Conservation (phyloP, 2,888 invertebrate species). For the Galeruca laticollis region DNA sequence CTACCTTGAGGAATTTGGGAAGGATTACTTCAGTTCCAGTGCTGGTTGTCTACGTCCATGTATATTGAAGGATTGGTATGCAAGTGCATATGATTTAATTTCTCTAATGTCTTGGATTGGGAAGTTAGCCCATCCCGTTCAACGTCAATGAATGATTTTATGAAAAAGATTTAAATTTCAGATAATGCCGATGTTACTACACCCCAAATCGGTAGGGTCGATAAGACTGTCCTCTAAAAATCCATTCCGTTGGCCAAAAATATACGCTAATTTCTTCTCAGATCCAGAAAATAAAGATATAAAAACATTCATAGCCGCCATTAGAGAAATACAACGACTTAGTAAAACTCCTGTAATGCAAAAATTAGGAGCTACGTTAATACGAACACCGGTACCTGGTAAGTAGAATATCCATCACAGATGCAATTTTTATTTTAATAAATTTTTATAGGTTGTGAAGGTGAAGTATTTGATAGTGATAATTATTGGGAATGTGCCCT, state of each 20-base stretch:
- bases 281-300: constrained; percentile 70
- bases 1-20: too few relatives aligned
- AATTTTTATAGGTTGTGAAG: constrained; percentile 38
- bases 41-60: too few relatives aligned
- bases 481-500: constrained; percentile 70
- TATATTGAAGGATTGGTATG: too few relatives aligned
- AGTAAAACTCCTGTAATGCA: constrained; percentile 67
- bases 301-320: constrained; percentile 60
- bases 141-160: too few relatives aligned
- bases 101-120: too few relatives aligned
- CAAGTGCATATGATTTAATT: too few relatives aligned
- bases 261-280: constrained; percentile 85
- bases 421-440: not conserved
- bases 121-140: too few relatives aligned
- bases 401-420: not conserved
- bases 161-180: constrained; percentile 31
- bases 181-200: constrained; percentile 77
- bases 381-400: constrained; percentile 48
- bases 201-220: constrained; percentile 78
- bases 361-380: constrained; percentile 50
- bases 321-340: constrained; percentile 69
- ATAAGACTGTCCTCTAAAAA: constrained; percentile 77
- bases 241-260: constrained; percentile 77
- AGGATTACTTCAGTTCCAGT: too few relatives aligned
- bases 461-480: constrained; percentile 64